Conservation (phyloP, 2,113 vertebrate species). For the Antennarius striatus region DNA sequence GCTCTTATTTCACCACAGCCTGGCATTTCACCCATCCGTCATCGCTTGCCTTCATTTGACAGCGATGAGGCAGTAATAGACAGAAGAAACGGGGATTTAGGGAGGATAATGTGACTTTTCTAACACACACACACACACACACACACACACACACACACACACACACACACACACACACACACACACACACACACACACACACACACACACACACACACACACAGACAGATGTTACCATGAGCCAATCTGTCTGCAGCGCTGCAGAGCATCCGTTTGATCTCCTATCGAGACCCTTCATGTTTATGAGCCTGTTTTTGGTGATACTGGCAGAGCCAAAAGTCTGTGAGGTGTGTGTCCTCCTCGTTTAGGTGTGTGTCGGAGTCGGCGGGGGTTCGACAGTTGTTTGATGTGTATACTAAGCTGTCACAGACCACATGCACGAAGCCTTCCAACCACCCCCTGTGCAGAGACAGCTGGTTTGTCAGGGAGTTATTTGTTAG, state of each 20-base stretch:
- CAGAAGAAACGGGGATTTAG: no score
- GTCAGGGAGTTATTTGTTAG: slow-evolving; percentile 26
- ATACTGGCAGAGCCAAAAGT: slow-evolving; percentile 20
- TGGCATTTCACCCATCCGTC: slow-evolving; percentile 7
- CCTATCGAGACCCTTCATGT: slow-evolving; percentile 17
- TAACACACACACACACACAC: slow-evolving; percentile 8
- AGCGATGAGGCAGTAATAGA: neutral
- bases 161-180: slow-evolving; percentile 8
- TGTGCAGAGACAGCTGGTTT: slow-evolving; percentile 61
- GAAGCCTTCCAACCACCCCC: neutral
- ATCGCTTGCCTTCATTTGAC: slow-evolving; percentile 1
- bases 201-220: no score
- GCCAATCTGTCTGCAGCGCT: slow-evolving; percentile 28
- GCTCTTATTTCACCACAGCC: slow-evolving; percentile 15
- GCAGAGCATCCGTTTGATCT: slow-evolving; percentile 43
- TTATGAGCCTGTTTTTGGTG: slow-evolving; percentile 40
- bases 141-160: slow-evolving; percentile 1
- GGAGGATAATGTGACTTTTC: neutral
- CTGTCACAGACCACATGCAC: slow-evolving; percentile 64
- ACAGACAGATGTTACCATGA: neutral
- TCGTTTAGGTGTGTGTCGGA: slow-evolving; percentile 43
- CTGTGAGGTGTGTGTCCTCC: slow-evolving; percentile 43
- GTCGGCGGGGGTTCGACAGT: slow-evolving; percentile 44
- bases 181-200: slow-evolving; percentile 1
- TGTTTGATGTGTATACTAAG: slow-evolving; percentile 69